Evolutionary conservation across 2,888 invertebrate species (phyloP).

Genomic region (Eupeodes luniger): DNA sequence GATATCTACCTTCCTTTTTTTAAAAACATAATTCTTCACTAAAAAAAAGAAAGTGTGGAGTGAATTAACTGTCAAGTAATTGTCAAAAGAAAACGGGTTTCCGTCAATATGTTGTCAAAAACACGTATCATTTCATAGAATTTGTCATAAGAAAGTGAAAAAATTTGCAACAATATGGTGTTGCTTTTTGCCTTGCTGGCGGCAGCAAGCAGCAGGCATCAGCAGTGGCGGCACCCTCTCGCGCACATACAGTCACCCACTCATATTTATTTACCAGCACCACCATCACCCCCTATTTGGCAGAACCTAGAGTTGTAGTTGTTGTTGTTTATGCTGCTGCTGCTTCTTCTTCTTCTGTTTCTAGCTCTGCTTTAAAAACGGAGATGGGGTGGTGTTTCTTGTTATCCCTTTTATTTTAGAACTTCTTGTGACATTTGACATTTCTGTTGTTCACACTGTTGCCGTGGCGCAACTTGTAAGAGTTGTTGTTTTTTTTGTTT

Average conservation of each 20-base stretch:
- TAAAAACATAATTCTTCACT: background rate
- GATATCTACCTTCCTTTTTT: background rate
- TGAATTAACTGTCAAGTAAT: slow-evolving; percentile 17
- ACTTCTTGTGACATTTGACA: slow-evolving; percentile 60
- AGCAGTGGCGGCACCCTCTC: slow-evolving; percentile 39
- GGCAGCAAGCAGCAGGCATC: no score
- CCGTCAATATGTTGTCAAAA: background rate
- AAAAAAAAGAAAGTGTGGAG: background rate
- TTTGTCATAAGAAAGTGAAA: slow-evolving; percentile 23
- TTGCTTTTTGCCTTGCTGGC: slow-evolving; percentile 47
- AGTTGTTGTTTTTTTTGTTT: slow-evolving; percentile 37
- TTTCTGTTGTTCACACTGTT: slow-evolving; percentile 46
- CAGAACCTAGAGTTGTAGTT: slow-evolving; percentile 5
- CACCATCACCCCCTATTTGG: background rate
- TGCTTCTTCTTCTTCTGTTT: background rate
- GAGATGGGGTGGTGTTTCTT: slow-evolving; percentile 30
- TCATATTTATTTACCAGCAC: background rate
- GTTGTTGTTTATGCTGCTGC: slow-evolving; percentile 14
- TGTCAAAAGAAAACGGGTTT: background rate
- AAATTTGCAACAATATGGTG: slow-evolving; percentile 74
- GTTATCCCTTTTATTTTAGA: slow-evolving; percentile 49
- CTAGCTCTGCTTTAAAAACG: background rate
- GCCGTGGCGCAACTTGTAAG: slow-evolving; percentile 66
- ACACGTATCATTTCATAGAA: background rate
- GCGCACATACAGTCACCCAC: slow-evolving; percentile 48